Conservation (phyloP, 2,113 vertebrate genomes). For the Elachura formosa region DNA sequence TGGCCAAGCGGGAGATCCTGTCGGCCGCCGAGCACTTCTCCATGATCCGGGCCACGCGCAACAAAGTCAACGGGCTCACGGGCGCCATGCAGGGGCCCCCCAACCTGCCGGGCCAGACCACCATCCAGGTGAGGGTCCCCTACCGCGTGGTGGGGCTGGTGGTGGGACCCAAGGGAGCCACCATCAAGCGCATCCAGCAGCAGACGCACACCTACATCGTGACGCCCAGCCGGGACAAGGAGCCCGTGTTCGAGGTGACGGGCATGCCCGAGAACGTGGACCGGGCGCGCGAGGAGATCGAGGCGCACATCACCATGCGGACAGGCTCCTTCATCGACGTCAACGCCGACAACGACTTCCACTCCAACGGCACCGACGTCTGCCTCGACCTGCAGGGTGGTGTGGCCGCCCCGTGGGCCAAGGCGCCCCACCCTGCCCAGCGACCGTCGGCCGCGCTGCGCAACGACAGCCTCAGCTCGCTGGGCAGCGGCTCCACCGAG, state of each 20-base stretch:
- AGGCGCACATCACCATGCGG: conserved; percentile 95
- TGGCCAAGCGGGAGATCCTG: conserved; percentile 94
- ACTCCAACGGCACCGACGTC: conserved; percentile 95
- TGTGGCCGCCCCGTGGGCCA: conserved; percentile 79
- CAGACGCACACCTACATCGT: conserved; percentile 97
- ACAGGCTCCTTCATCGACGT: conserved; percentile 91
- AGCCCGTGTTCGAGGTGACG: conserved; percentile 94
- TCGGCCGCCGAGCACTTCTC: conserved; percentile 96
- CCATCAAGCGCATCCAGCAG: conserved; percentile 98
- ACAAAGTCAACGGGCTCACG: conserved; percentile 69
- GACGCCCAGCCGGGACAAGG: conserved; percentile 92
- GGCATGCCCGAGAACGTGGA: conserved; percentile 98
- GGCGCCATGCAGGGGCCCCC: conserved; percentile 84
- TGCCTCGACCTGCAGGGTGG: conserved; percentile 86
- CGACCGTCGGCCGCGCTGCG: conserved; percentile 47
- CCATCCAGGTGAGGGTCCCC: conserved; percentile 94
- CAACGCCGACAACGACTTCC: conserved; percentile 93
- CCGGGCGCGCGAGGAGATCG: conserved; percentile 91
- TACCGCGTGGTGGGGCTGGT: conserved; percentile 95
- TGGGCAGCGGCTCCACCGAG: conserved; percentile 68
- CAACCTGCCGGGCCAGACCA: conserved; percentile 92
- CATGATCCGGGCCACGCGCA: conserved; percentile 90
- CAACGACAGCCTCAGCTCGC: conserved; percentile 61
- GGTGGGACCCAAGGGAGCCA: conserved; percentile 94
- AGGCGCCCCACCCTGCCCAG: conserved; percentile 66